Evolutionary conservation across 2,113 vertebrate species (phyloP), one percentile per base, ranked within the genome.

Genomic region (Petroica traversi): DNA sequence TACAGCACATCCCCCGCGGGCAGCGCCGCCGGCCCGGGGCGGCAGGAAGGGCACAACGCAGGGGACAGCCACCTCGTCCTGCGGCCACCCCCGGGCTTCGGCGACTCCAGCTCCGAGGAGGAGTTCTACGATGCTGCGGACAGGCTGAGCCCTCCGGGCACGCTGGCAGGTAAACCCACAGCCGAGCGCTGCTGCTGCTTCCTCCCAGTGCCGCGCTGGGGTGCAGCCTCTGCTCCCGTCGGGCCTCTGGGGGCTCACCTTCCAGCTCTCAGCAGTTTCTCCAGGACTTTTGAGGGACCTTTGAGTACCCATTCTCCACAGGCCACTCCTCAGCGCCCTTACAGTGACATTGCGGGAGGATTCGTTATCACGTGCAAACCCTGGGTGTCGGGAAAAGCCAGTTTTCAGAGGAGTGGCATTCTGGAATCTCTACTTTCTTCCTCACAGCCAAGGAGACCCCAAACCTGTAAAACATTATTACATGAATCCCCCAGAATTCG

Each of bases 41-140:
- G 15, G 22, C 87, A n/a, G 3, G 45, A 66, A 9, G 91, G 69
- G 19, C 34, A 20, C 33, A 15, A 1, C 22, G 38, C 88, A 5
- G 51, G 52, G 7, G 31, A 33, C 5, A 86, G 91, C 1, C 31
- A 92, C 7, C 96, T 97, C 36, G 97, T 98, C 77, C 97, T 99
- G 19, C 97, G 98, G 31, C 97, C 97, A 1, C 97, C 98, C 1
- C 97, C 97, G 38, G 98, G 98, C 40, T 99, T 99, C 83, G 98
- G 98, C 77, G 99, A 99, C 38, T 98, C 98, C 86, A 99, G 97
- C 83, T 99, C 99, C 9, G 99, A 99, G 46, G 99, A 99, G 54
- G 99, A 99, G 93, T 99, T 99, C 97, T 99, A 99, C 75, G 99
- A 99, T 19, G 99, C 99, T 22, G 98, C 98, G 25, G 99, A 99